Evolutionary conservation across 2,888 invertebrate species (phyloP).

Genomic region (Pycnomerus fuliginosus): DNA sequence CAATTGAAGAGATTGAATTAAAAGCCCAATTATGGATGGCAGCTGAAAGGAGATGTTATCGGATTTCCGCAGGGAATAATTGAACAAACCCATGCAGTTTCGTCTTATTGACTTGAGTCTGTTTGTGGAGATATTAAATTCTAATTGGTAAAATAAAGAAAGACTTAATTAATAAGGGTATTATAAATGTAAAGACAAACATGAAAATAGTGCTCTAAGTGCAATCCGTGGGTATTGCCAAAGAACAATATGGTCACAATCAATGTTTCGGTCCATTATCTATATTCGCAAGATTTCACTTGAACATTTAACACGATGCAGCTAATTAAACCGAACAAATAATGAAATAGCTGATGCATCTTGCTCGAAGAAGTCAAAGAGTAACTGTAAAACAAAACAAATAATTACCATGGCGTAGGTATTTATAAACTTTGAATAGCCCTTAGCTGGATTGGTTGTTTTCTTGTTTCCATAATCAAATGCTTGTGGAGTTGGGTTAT

Average conservation of each 20-base stretch:
- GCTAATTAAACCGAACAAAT: constrained; percentile 20
- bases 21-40: no score
- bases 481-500: no score
- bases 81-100: no score
- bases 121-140: constrained; percentile 17
- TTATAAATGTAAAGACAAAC: constrained; percentile 9
- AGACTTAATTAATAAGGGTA: constrained; percentile 13
- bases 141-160: constrained; percentile 14
- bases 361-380: constrained; percentile 8
- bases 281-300: constrained; percentile 25
- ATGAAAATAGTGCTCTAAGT: constrained; percentile 3
- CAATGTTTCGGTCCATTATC: constrained; percentile 6
- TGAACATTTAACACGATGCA: constrained; percentile 16
- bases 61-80: no score
- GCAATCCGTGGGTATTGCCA: constrained; percentile 10
- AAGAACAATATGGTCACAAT: constrained; percentile 1
- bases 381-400: constrained; percentile 19
- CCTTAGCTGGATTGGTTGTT: constrained; percentile 3
- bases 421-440: constrained; percentile 11
- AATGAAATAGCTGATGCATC: constrained; percentile 4
- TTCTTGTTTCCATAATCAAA: constrained; percentile 12
- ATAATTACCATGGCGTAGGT: constrained; percentile 15
- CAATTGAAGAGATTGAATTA: no score
- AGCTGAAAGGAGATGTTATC: no score
- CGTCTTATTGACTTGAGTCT: constrained; percentile 6